Conservation (phyloP, 2,113 vertebrate genomes). For the Mesoclemmys tuberculata region DNA sequence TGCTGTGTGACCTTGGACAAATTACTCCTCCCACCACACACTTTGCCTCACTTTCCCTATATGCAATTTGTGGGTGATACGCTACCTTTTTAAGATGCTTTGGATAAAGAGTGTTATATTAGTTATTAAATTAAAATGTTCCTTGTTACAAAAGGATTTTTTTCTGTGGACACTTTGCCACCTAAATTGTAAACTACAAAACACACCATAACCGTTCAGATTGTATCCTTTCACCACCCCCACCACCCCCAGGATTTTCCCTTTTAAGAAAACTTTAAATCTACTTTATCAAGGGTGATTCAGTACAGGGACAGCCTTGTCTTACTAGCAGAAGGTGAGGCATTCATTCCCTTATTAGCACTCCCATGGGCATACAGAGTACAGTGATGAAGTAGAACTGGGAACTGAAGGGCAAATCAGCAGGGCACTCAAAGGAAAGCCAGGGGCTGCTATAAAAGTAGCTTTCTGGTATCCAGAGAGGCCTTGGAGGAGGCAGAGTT, state of each 20-base stretch:
- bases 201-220: background rate
- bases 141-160: background rate
- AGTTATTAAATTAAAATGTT: background rate
- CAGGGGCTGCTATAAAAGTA: background rate
- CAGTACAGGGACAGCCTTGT: background rate
- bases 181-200: background rate
- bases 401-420: no score
- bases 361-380: background rate
- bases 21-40: background rate
- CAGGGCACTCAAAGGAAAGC: no score
- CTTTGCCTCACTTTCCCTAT: accelerated
- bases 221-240: background rate
- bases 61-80: accelerated
- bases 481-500: background rate
- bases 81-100: accelerated
- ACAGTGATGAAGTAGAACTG: background rate
- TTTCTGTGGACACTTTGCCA: background rate
- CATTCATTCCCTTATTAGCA: background rate
- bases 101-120: background rate
- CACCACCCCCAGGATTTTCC: background rate
- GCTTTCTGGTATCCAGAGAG: background rate
- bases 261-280: background rate
- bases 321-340: background rate
- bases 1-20: background rate
- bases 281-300: background rate